Conservation (phyloP, 2,797 vertebrate species). For the Coracias cyanogaster region DNA sequence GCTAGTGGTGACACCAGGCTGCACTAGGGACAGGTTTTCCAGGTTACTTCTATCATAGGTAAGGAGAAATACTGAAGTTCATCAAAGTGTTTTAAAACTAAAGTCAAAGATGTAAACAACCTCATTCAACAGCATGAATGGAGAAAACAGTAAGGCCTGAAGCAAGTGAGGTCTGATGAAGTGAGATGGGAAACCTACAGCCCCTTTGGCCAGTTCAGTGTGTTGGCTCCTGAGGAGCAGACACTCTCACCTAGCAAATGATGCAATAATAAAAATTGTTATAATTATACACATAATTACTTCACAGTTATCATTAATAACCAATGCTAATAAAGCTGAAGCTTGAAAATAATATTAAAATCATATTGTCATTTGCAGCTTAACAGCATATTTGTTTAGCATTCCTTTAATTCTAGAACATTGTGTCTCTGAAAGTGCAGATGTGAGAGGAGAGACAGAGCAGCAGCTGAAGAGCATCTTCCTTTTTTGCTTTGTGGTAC, state of each 20-base stretch:
- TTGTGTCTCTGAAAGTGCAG: not conserved
- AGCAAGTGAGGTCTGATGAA: not conserved
- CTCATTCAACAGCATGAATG: not conserved
- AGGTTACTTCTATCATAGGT: not conserved
- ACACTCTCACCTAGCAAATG: not conserved
- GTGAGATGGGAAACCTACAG: not conserved
- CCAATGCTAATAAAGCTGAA: conserved; percentile 20
- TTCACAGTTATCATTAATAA: conserved; percentile 28
- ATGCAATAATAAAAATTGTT: conserved; percentile 35
- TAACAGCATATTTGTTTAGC: not conserved
- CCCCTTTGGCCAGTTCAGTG: not conserved
- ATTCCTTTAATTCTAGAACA: conserved; percentile 7
- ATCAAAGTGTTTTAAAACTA: not conserved
- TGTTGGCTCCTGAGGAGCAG: not conserved
- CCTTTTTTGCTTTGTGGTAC: not conserved
- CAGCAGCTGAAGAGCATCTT: not conserved
- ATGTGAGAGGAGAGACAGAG: not conserved
- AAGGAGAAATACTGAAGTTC: not conserved
- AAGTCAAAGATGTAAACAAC: not conserved
- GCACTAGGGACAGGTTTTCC: not conserved
- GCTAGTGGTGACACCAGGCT: not conserved
- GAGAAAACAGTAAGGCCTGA: not conserved
- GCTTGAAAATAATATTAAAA: conserved; percentile 25
- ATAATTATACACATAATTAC: conserved; percentile 12
- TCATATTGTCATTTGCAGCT: not conserved